Evolutionary conservation across 2,888 invertebrate species (phyloP), one percentile per base, ranked within the genome.

Genomic region (Protula sp.): DNA sequence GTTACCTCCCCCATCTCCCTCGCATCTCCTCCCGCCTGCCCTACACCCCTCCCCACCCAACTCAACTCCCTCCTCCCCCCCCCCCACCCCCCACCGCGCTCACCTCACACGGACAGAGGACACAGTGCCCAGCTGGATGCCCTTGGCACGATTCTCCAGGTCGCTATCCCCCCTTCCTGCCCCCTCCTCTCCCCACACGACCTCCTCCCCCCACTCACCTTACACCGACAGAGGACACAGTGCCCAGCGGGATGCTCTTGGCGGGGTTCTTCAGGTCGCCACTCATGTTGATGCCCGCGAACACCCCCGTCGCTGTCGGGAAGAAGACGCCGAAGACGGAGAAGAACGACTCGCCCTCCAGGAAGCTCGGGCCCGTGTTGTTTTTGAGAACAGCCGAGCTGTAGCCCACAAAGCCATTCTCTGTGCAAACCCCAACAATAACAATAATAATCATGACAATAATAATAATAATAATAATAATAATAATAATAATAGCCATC

Each of bases 211-310:
- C 19, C 9, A 38, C 38, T 19, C 83, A 92, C 92, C 92, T 92
- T 57, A 92, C 90, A 61, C 90, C 88, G 67, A 97, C 87, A 52
- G 97, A 94, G 47, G 94, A 90, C 57, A 98, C 82, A 1, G 95
- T 94, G 19, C 97, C 97, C 81, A 91, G 90, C 0, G 97, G 95
- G 76, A 97, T 97, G 80, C 94, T 92, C 48, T 87, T 87, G 3
- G 92, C 90, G 1, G 97, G 97, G 70, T 94, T 89, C 70, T 88
- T 87, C 59, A 98, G 85, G 81, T 98, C 97, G 19, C 95, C 95
- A 77, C 94, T 94, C 97, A 98, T 98, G 78, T 98, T 98, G 71
- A 98, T 95, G 31, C 98, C 98, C 3, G 97, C 93, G 68, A 98
- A 84, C 65, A 98, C 91, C 22, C 98, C 98, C 53, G 97, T 95